Evolutionary conservation across 2,888 invertebrate species (phyloP), one percentile per base, ranked within the genome.

Genomic region (Hoplodrina blanda): DNA sequence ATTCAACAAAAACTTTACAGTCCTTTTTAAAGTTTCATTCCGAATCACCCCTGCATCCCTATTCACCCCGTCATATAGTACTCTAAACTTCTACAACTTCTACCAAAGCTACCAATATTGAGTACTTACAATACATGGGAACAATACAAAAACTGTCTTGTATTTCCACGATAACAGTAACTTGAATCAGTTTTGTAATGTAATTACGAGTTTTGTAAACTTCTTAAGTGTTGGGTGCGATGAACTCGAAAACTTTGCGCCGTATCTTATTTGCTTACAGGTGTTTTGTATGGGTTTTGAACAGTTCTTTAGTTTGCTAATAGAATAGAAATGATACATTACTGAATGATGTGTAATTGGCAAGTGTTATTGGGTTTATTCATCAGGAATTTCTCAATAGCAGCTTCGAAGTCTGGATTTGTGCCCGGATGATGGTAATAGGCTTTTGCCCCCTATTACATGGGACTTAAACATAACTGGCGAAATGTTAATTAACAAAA

Each of bases 161-260:
- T 33, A 50, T 55, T 50, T 37, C 20, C 37, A 53, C 44, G 30
- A 20, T 19, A 25, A 61, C 37, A 46, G 30, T 46, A 69, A 76
- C 53, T 80, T 72, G 70, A 74, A 71, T 69, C 74, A 80, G 72
- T 82, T 76, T 76, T 64, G 67, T 81, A 78, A 81, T 69, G 67
- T 79, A 72, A 82, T 80, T 70, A 66, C 66, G n/a, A 74, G 65
- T 75, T 85, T 78, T 73, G 75, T 75, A 73, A 76, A 80, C 44
- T 83, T 73, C 62, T 54, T 71, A 78, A 79, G 60, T 69, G 33
- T 56, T 20, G 67, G 44, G 80, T 25, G 66, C 78, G 78, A 64
- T 46, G 76, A 78, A 75, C 78, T 69, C 20, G 2, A n/a, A 11
- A 59, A 54, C 56, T 67, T 61, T 49, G 49, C 59, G 25, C 25